Conservation (phyloP, 2,888 invertebrate species). For the Ochropleura leucogaster region DNA sequence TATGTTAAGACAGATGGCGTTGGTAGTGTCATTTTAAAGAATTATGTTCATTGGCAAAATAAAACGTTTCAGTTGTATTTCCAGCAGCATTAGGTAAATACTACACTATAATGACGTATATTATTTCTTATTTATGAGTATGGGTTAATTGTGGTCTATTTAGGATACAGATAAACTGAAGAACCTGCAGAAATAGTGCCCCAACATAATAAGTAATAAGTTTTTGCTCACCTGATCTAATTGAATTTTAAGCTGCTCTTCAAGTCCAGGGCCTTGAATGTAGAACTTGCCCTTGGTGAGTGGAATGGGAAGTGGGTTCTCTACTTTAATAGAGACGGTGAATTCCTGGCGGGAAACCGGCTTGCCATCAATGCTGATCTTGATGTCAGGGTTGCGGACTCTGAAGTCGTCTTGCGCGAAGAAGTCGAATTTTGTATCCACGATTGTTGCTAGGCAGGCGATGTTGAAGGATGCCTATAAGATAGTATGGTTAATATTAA, state of each 20-base stretch:
- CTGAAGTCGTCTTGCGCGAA: slow-evolving; percentile 97
- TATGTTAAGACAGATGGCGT: slow-evolving; percentile 62
- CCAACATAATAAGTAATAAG: background rate
- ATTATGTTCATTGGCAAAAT: background rate
- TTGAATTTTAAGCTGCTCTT: slow-evolving; percentile 93
- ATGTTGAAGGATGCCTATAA: slow-evolving; percentile 94
- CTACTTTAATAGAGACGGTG: slow-evolving; percentile 92
- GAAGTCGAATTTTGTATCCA: slow-evolving; percentile 96
- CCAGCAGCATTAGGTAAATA: background rate
- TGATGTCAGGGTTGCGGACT: slow-evolving; percentile 96
- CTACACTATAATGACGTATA: background rate
- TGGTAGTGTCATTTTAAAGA: slow-evolving; percentile 11
- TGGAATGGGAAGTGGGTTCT: slow-evolving; percentile 95
- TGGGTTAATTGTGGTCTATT: background rate
- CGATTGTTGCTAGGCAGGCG: slow-evolving; percentile 94
- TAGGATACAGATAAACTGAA: background rate
- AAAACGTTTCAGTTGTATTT: background rate
- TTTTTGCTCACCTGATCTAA: slow-evolving; percentile 89
- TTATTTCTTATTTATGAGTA: background rate
- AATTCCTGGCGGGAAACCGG: slow-evolving; percentile 89
- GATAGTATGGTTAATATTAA: background rate
- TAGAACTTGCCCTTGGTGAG: slow-evolving; percentile 94
- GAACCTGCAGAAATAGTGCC: background rate
- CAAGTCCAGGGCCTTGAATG: slow-evolving; percentile 95
- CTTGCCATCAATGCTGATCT: slow-evolving; percentile 92